Evolutionary conservation across 1,140 invertebrate species (phyloP).

Genomic region (Melipona quadrifasciata): DNA sequence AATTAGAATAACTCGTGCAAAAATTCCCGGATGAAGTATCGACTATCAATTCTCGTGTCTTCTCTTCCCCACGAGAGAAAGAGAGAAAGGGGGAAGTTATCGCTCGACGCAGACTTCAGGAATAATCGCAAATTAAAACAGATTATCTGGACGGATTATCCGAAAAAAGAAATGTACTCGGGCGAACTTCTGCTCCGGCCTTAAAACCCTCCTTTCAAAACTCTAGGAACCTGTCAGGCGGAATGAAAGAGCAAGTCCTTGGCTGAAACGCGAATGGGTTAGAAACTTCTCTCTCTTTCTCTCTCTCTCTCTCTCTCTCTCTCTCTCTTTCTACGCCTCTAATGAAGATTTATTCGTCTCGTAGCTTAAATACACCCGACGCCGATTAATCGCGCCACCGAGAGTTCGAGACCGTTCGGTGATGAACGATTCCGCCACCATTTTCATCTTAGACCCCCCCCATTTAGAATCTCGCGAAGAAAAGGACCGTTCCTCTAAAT

Average conservation of each 20-base stretch:
- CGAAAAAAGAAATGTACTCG: background rate
- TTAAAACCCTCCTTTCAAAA: background rate
- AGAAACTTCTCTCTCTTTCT: constrained; percentile 29
- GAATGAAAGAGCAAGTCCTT: constrained; percentile 16
- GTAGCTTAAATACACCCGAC: constrained; percentile 28
- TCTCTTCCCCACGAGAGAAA: too few species aligned
- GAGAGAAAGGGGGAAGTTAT: background rate
- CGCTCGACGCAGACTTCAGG: background rate
- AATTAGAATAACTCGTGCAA: too few species aligned
- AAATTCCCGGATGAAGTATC: background rate
- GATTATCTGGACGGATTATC: background rate
- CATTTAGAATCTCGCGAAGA: too few species aligned
- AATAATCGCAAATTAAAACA: background rate
- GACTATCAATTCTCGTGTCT: background rate
- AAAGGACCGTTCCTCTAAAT: too few species aligned
- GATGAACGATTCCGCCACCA: constrained; percentile 25
- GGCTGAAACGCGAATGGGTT: constrained; percentile 20
- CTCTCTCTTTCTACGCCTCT: background rate
- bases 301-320: too few species aligned
- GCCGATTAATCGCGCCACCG: constrained; percentile 30
- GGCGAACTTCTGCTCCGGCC: background rate
- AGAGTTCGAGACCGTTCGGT: constrained; percentile 11
- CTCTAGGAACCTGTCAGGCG: background rate
- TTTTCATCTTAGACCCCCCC: background rate
- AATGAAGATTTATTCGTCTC: constrained; percentile 43